Evolutionary conservation across 2,797 vertebrate species (phyloP).

Genomic region (Nyctalus aviator): DNA sequence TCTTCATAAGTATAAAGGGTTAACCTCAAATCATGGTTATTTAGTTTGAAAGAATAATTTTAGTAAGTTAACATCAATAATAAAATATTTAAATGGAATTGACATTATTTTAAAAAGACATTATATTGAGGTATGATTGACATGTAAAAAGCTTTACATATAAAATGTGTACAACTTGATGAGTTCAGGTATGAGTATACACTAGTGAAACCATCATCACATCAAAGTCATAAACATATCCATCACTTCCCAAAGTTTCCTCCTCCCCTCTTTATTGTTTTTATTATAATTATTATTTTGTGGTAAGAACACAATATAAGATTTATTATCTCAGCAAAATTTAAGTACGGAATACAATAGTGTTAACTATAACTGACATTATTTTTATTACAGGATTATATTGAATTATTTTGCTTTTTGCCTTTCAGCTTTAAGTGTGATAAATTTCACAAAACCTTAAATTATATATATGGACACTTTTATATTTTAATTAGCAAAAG

Average conservation of each 20-base stretch:
- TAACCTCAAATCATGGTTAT: neutral
- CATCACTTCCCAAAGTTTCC: neutral
- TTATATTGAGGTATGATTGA: neutral
- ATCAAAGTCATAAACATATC: neutral
- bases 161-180: neutral
- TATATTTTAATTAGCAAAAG: slow-evolving; percentile 22
- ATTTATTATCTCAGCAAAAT: neutral
- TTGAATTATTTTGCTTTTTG: slow-evolving; percentile 31
- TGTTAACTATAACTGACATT: neutral
- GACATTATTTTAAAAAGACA: neutral
- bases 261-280: neutral
- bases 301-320: neutral
- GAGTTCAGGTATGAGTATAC: neutral
- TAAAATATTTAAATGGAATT: slow-evolving; percentile 24
- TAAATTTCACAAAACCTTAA: slow-evolving; percentile 24
- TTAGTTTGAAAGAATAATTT: neutral
- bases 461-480: neutral
- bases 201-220: neutral
- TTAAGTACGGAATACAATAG: neutral
- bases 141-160: neutral
- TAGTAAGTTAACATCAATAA: neutral
- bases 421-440: neutral
- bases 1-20: neutral
- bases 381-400: neutral
- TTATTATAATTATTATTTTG: neutral